Conservation (phyloP, 2,888 invertebrate species). For the Pristionchus exspectatus region DNA sequence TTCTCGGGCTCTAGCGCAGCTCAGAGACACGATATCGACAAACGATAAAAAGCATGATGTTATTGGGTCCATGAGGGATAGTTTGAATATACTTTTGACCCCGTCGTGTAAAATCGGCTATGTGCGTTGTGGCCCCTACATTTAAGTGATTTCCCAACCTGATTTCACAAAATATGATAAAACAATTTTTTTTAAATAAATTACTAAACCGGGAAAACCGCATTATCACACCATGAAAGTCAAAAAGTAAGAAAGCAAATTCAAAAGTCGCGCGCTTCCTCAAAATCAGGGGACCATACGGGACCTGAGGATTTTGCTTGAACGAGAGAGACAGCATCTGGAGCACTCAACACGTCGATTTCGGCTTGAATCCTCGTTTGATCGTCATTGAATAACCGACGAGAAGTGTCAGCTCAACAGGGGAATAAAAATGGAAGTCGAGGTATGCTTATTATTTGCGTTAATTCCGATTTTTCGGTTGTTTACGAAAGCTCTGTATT, state of each 20-base stretch:
- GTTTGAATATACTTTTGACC: no score
- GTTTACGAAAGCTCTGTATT: not conserved
- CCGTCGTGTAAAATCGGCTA: no score
- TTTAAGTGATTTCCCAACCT: no score
- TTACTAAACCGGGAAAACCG: no score
- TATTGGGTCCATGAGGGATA: no score
- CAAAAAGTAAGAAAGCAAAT: not conserved
- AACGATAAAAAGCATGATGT: no score
- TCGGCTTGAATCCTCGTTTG: not conserved
- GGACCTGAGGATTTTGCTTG: not conserved
- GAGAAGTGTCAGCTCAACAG: not conserved
- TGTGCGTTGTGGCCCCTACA: no score
- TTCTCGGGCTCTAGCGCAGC: no score
- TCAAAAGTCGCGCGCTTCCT: not conserved
- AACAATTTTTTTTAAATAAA: no score
- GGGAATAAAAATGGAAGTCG: constrained; percentile 29
- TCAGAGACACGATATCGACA: no score
- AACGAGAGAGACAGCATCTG: not conserved
- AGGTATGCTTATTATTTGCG: not conserved
- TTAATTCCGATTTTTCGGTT: not conserved
- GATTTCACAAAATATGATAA: no score
- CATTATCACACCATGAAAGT: not conserved
- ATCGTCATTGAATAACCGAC: not conserved
- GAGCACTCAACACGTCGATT: constrained; percentile 7
- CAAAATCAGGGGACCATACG: no score